Evolutionary conservation across 2,113 vertebrate genomes (phyloP).

Genomic region (Thinocorus orbignyianus): DNA sequence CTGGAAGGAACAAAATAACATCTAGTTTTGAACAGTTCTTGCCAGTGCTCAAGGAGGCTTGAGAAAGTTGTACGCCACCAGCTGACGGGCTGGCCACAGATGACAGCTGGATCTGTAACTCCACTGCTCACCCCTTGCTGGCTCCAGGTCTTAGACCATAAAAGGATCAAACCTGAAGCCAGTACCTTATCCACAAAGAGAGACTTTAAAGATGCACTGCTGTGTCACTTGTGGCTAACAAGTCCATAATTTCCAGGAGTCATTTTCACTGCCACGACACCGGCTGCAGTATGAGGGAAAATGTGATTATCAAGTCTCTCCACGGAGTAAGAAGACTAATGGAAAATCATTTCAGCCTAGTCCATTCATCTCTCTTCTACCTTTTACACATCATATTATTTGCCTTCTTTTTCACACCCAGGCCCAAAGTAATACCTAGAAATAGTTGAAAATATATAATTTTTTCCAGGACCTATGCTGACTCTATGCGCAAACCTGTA

Average conservation of each 20-base stretch:
- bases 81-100: background rate
- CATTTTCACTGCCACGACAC: background rate
- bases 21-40: background rate
- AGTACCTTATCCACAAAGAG: background rate
- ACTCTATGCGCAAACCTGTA: background rate
- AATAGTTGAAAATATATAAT: background rate
- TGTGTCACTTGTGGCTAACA: background rate
- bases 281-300: background rate
- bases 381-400: background rate
- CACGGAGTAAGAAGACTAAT: background rate
- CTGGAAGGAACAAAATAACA: background rate
- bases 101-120: background rate
- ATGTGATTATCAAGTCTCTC: background rate
- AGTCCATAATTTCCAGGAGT: background rate
- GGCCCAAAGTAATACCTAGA: background rate
- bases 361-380: background rate
- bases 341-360: background rate
- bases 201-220: background rate
- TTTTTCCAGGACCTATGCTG: background rate
- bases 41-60: background rate
- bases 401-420: background rate
- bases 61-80: background rate
- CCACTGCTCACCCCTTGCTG: background rate
- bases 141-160: background rate
- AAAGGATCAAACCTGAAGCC: background rate